These are phyloP conservation scores for Macrosiphum euphorbiae DNA, from an alignment of 2,888 invertebrate genomes.

Conservation along the genomic window DNA sequence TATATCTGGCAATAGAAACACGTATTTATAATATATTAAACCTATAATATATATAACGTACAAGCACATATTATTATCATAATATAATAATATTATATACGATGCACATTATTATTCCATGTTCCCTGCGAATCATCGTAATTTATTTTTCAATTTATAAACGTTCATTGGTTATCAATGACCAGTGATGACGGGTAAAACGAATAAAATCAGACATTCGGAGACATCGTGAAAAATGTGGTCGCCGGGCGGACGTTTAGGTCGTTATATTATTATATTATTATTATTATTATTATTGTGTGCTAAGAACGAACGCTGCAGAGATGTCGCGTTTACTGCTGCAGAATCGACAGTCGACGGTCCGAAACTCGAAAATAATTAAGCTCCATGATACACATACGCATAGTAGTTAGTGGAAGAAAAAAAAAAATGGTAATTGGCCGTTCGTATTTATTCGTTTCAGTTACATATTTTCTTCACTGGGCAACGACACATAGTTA, in stretches of 20 bases:
- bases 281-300: background rate
- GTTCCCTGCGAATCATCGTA: background rate
- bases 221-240: background rate
- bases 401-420: background rate
- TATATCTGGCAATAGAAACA: background rate
- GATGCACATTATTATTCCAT: background rate
- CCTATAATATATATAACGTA: background rate
- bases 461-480: constrained; percentile 4
- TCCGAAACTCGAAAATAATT: constrained; percentile 44
- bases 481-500: background rate
- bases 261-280: background rate
- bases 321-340: background rate
- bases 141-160: constrained; percentile 11
- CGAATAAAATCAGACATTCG: background rate
- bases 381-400: background rate
- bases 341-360: constrained; percentile 33
- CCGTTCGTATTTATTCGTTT: constrained; percentile 31
- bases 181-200: background rate
- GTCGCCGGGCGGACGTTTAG: background rate
- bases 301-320: background rate
- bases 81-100: background rate
- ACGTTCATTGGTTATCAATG: background rate
- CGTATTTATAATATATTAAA: background rate
- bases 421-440: constrained; percentile 3
- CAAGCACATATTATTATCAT: background rate